These are phyloP conservation scores for Porites evermanni DNA, from an alignment of 92 coral and sea anemone genomes.

Conservation along the genomic window DNA sequence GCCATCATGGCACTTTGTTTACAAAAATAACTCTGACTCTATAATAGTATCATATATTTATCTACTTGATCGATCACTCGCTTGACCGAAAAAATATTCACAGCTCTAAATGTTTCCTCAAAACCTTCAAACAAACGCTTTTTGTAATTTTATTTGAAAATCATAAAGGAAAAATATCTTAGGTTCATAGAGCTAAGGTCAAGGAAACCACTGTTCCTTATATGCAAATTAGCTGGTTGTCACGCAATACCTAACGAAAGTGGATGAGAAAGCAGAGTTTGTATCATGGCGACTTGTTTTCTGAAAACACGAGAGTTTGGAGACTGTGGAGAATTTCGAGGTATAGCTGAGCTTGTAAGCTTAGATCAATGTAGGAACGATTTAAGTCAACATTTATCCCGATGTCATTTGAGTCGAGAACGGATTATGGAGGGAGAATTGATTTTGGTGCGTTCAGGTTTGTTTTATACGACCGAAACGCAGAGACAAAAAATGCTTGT, in stretches of 20 bases:
- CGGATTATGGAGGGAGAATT: conserved; percentile 48
- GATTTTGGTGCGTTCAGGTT: conserved; percentile 57
- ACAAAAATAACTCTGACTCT: neutral
- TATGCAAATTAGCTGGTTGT: neutral
- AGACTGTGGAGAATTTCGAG: conserved; percentile 64
- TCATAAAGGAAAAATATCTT: too few relatives aligned
- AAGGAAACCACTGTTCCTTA: neutral
- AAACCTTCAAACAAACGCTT: conserved; percentile 8
- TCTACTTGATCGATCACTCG: neutral
- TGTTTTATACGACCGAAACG: conserved; percentile 48
- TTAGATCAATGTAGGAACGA: conserved; percentile 46
- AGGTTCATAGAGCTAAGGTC: too few relatives aligned
- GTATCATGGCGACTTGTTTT: conserved; percentile 55
- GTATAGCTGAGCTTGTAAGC: conserved; percentile 45
- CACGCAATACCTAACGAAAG: neutral
- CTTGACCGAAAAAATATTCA: neutral
- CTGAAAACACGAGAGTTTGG: conserved; percentile 41
- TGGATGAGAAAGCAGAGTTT: neutral
- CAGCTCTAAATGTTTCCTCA: conserved; percentile 1
- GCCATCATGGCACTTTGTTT: neutral
- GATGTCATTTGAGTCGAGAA: conserved; percentile 27
- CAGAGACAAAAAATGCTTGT: conserved; percentile 50
- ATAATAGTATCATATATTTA: conserved; percentile 4
- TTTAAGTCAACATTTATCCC: conserved; percentile 32
- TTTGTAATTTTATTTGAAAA: too few relatives aligned